A percentile compares a stretch with the other conserved stretches of the same genome.
phyloP scores from a whole-genome alignment of 2,113 vertebrate species.

The Corythoichthys intestinalis region DNA sequence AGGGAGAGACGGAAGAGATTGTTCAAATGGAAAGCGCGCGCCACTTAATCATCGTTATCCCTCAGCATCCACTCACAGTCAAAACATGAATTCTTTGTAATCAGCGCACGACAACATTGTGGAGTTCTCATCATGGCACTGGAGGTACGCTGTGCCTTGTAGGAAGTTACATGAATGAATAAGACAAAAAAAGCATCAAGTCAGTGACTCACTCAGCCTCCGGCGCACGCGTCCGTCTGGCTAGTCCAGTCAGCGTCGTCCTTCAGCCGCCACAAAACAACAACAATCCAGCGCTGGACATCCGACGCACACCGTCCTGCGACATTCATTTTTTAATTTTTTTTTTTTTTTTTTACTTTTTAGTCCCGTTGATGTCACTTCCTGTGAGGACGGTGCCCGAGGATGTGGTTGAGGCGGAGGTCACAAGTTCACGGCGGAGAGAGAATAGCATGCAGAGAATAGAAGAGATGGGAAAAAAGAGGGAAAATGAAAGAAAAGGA shows the following conservation, averaged over 20 bases:
- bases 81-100: not conserved
- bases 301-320: constrained; percentile 59
- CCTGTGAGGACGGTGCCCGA: constrained; percentile 60
- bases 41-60: not conserved
- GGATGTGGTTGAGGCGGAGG: constrained; percentile 30
- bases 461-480: not conserved
- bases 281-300: constrained; percentile 50
- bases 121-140: constrained; percentile 14
- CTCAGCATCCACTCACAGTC: not conserved
- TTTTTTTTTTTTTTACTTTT: constrained; percentile 52
- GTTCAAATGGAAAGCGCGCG: not conserved
- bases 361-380: constrained; percentile 78
- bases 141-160: constrained; percentile 39
- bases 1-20: not conserved
- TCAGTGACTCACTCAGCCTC: constrained; percentile 67
- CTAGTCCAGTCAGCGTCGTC: constrained; percentile 50
- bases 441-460: not conserved
- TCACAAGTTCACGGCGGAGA: constrained; percentile 50
- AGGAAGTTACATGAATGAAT: constrained; percentile 66
- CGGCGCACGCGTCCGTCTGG: constrained; percentile 42
- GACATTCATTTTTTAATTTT: constrained; percentile 19
- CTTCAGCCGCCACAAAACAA: constrained; percentile 37
- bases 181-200: constrained; percentile 47
- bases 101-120: not conserved
- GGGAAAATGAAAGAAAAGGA: not conserved